phyloP scores from a whole-genome alignment of 2,113 vertebrate genomes.

The Elachura formosa region DNA sequence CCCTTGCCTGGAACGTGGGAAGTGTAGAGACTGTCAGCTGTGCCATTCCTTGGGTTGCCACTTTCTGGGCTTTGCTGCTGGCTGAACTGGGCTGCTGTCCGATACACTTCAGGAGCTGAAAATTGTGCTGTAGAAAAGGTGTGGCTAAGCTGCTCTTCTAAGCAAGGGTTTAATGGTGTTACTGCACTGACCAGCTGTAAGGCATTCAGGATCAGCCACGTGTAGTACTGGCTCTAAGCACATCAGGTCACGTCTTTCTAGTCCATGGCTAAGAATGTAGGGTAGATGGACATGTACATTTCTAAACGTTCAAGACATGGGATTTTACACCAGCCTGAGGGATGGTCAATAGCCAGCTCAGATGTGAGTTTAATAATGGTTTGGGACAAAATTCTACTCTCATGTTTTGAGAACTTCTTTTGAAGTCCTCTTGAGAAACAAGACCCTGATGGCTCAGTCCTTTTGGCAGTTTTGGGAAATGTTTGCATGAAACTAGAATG shows the following conservation, averaged over 20 bases:
- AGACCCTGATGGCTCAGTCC: background rate
- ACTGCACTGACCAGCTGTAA: background rate
- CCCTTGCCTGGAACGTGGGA: rapidly evolving
- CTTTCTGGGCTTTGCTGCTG: background rate
- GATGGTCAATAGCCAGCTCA: background rate
- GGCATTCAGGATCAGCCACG: background rate
- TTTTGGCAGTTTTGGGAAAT: background rate
- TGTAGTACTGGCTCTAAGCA: background rate
- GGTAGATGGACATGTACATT: rapidly evolving
- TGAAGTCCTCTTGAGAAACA: background rate
- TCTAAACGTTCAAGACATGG: background rate
- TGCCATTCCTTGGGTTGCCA: background rate
- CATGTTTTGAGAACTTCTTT: background rate
- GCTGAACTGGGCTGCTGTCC: background rate
- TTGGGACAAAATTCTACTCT: background rate
- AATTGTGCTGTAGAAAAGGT: background rate
- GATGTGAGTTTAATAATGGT: background rate
- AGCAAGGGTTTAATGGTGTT: rapidly evolving
- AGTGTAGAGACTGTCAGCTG: background rate
- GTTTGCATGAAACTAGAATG: background rate
- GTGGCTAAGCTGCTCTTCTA: background rate
- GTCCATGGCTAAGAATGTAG: too few relatives aligned
- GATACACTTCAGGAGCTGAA: background rate
- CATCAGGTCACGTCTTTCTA: background rate
- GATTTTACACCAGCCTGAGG: background rate